Base-by-base conservation (phyloP, 2,113 vertebrate genomes). In the Xyrauchen texanus region DNA sequence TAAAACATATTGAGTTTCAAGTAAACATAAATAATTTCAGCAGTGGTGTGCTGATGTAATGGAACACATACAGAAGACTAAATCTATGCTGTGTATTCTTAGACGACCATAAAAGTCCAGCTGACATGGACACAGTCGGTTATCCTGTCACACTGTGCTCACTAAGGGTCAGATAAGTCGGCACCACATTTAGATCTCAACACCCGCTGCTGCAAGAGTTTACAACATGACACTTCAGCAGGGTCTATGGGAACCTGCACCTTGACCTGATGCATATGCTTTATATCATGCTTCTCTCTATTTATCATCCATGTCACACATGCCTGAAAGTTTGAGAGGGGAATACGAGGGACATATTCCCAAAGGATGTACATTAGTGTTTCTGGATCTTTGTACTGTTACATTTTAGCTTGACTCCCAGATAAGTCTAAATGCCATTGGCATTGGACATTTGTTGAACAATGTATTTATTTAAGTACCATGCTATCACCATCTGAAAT, bases 101-200 rank as follows among this genome's bases (percentile, higher is more conserved):
- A 71, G 68, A 73, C 7, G 4, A 11, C 15, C 61, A 72, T 66
- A 60, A 52, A 52, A 6, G n/a, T 66, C 8, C 45, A 60, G 62
- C 45, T 45, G 8, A 57, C 45, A 46, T 70, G 77, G 47, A 79
- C 7, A 44, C 15, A 47, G 15, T 60, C 44, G 57, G 63, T 13
- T 53, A 8, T 12, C n/a, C 74, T 66, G 57, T 16, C 51, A 62
- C 82, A 70, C 64, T 81, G 7, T 7, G 45, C 81, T 85, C 86
- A 68, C 82, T 62, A 34, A 70, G 68, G 84, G 44, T 68, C 58
- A 77, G 58, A 77, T 42, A 45, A 51, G 58, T 11, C 68, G 52
- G 71, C 7, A 78, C 85, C 84, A 79, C 84, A 88, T 89, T 86
- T 85, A 85, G 80, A 89, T 73, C 21, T 47, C 57, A 63, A 62